phyloP scores from a whole-genome alignment of 2,797 vertebrate genomes.

The Corythornis leucogaster region DNA sequence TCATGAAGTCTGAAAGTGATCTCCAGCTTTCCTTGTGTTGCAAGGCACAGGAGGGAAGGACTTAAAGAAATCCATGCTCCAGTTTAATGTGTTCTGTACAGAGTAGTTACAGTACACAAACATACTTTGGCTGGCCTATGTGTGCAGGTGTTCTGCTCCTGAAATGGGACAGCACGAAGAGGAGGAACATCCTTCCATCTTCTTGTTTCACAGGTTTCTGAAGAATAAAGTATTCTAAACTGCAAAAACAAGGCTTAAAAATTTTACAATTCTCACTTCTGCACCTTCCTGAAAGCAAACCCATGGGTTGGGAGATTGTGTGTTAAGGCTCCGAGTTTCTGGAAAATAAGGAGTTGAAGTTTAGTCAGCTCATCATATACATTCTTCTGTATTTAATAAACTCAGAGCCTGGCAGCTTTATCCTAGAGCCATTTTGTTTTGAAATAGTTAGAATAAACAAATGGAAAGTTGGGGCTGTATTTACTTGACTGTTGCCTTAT shows the following conservation, averaged over 20 bases:
- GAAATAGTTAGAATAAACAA: constrained; percentile 35
- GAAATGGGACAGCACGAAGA: neutral
- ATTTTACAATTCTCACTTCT: neutral
- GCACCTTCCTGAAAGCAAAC: neutral
- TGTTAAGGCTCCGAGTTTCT: neutral
- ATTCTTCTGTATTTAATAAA: neutral
- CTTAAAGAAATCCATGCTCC: neutral
- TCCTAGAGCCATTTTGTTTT: constrained; percentile 20
- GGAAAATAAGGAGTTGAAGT: neutral
- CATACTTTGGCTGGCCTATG: neutral
- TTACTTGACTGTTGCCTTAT: constrained; percentile 39
- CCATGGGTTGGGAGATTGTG: neutral
- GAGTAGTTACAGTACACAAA: neutral
- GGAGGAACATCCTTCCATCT: neutral
- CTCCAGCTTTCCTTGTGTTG: neutral
- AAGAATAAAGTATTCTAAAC: neutral
- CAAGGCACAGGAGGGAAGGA: neutral
- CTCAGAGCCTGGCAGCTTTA: constrained; percentile 1
- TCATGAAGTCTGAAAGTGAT: neutral
- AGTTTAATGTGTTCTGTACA: neutral
- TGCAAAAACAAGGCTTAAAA: neutral
- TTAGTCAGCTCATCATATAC: neutral
- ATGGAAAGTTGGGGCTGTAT: constrained; percentile 39
- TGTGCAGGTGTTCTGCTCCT: neutral
- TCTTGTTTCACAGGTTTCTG: neutral